phyloP scores from a whole-genome alignment of 2,113 vertebrate species.

The Laterallus jamaicensis region DNA sequence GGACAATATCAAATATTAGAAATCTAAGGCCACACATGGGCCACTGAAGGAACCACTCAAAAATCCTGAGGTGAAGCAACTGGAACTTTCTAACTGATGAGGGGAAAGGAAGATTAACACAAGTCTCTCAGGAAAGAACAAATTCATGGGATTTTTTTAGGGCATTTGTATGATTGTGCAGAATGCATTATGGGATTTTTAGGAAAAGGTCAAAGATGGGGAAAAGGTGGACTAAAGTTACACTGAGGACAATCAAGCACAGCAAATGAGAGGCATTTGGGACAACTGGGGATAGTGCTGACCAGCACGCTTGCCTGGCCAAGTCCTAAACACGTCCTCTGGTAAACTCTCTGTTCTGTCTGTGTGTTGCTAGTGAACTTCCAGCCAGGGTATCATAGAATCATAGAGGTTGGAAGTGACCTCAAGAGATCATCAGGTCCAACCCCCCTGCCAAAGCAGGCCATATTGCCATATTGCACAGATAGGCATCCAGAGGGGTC shows the following conservation, averaged over 20 bases:
- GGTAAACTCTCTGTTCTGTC: neutral
- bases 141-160: neutral
- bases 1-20: neutral
- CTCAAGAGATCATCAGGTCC: too few species aligned
- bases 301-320: neutral
- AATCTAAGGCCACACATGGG: neutral
- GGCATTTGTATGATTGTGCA: neutral
- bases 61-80: neutral
- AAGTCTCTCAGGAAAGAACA: neutral
- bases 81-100: neutral
- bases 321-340: accelerated
- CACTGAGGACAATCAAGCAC: accelerated
- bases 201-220: neutral
- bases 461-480: too few species aligned
- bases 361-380: neutral
- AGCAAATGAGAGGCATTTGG: neutral
- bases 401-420: too few species aligned
- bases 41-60: neutral
- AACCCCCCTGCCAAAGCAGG: too few species aligned
- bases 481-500: too few species aligned
- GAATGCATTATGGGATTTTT: neutral
- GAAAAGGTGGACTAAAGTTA: neutral
- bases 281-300: neutral
- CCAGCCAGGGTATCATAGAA: neutral
- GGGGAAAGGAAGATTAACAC: neutral